Evolutionary conservation across 2,797 vertebrate genomes (phyloP), one percentile per base, ranked within the genome.

Genomic region (Danio albolineatus): DNA sequence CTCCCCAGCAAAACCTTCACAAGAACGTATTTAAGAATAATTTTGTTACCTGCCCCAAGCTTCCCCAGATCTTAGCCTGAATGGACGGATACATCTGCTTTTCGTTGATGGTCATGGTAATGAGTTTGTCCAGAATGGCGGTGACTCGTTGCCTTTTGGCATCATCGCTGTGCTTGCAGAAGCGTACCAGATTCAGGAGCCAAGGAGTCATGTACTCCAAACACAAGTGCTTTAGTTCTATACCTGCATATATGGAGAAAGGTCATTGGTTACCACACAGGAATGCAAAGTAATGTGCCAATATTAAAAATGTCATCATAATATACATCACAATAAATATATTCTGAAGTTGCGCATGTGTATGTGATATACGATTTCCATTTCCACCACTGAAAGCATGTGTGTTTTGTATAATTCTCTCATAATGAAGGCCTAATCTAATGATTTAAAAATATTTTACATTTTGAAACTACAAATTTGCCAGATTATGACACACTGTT

Each of bases 71-170:
- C 90, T 99, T 99, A 28, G 97, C 97, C 86, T 99, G 97, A 73
- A 99, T 99, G 67, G 97, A 99, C 5, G 97, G 97, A 83, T 99
- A 99, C 97, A 99, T 99, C 92, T 99, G 97, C 4, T 99, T 99
- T 85, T 99, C 97, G 9, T 99, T 98, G 83, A 99, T 99, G 0
- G 97, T 99, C 97, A 98, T 99, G 17, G 97, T 98, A 88, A 99
- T 99, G 57, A 98, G 95, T 79, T 99, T 98, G 89, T 98, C 97
- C 49, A 99, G 92, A 87, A 99, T 98, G 36, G 97, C 97, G 0
- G 96, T 97, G 85, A 99, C 97, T 16, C 97, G 95, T 85, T 98
- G 97, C 66, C 96, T 95, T 85, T 97, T 98, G 48, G 96, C 97
- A 21, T 99, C 97, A 0, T 99, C 97, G 0, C 96, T 98, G 90